Evolutionary conservation across 2,797 vertebrate genomes (phyloP).

Genomic region (Mergus octosetaceus): DNA sequence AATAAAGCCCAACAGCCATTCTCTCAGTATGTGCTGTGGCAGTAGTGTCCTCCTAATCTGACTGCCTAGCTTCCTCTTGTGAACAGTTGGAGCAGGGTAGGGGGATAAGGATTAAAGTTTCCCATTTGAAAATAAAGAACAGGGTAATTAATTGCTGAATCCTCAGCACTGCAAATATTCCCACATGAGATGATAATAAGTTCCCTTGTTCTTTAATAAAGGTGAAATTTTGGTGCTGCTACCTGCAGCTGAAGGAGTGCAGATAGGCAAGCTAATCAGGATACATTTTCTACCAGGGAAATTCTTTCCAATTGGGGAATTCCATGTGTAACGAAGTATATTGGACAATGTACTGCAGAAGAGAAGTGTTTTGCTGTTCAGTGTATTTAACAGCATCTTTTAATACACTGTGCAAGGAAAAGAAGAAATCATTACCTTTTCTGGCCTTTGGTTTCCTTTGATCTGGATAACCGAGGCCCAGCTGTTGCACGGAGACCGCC

Average conservation of each 20-base stretch:
- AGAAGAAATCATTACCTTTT: slow-evolving; percentile 66
- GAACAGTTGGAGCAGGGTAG: accelerated
- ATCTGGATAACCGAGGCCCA: slow-evolving; percentile 90
- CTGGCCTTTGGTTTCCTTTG: slow-evolving; percentile 85
- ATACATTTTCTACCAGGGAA: not conserved
- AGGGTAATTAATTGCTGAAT: not conserved
- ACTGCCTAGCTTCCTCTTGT: not conserved
- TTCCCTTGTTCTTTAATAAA: not conserved
- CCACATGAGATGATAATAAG: not conserved
- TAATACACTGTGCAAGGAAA: not conserved
- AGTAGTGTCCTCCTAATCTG: not conserved
- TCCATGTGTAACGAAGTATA: accelerated
- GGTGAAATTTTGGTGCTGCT: not conserved
- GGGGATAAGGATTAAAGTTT: not conserved
- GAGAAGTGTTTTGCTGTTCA: not conserved
- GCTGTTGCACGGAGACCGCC: slow-evolving; percentile 94
- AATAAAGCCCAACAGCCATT: not conserved
- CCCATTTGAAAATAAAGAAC: not conserved
- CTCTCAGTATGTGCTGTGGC: accelerated
- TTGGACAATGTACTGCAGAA: not conserved
- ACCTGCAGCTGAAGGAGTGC: not conserved
- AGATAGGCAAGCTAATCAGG: not conserved
- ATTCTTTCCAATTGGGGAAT: not conserved
- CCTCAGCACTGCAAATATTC: not conserved
- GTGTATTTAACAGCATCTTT: not conserved